Percentiles rank a stretch among this genome's conserved stretches.
Conservation (phyloP, 2,113 vertebrate genomes). For the Globicephala melas region DNA sequence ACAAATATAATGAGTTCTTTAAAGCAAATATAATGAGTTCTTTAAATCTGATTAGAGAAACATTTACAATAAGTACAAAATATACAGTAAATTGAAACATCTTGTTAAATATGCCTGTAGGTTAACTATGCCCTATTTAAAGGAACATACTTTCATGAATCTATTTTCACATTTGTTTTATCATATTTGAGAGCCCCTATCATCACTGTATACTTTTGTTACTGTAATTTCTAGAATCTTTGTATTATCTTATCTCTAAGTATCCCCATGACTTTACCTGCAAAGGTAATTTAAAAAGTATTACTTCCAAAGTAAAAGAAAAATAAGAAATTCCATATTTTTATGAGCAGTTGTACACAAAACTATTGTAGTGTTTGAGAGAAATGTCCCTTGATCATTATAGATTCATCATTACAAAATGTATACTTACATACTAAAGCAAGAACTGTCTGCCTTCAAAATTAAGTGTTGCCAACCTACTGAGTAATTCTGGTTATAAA, state of each 20-base stretch:
- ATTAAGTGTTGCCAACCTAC: constrained; percentile 72
- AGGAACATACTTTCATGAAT: constrained; percentile 45
- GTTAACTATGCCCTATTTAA: constrained; percentile 78
- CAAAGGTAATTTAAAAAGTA: constrained; percentile 37
- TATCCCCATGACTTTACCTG: background rate
- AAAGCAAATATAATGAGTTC: constrained; percentile 67
- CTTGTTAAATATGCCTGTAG: constrained; percentile 82
- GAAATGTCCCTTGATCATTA: background rate
- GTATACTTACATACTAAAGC: background rate
- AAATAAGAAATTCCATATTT: constrained; percentile 3
- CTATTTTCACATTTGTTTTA: constrained; percentile 63
- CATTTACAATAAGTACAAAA: constrained; percentile 85
- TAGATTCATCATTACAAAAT: constrained; percentile 24
- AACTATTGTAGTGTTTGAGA: background rate
- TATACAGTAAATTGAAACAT: constrained; percentile 81
- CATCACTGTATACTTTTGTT: constrained; percentile 21
- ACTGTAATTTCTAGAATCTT: constrained; percentile 9
- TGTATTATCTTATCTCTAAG: background rate
- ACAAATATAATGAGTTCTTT: constrained; percentile 69
- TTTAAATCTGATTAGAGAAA: constrained; percentile 65
- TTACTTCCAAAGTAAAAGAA: background rate
- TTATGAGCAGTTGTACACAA: background rate
- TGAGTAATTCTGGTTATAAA: constrained; percentile 52
- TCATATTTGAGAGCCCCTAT: background rate
- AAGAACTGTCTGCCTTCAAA: constrained; percentile 68